phyloP scores from a whole-genome alignment of 1,140 invertebrate genomes.

The Plectrocnemia conspersa region DNA sequence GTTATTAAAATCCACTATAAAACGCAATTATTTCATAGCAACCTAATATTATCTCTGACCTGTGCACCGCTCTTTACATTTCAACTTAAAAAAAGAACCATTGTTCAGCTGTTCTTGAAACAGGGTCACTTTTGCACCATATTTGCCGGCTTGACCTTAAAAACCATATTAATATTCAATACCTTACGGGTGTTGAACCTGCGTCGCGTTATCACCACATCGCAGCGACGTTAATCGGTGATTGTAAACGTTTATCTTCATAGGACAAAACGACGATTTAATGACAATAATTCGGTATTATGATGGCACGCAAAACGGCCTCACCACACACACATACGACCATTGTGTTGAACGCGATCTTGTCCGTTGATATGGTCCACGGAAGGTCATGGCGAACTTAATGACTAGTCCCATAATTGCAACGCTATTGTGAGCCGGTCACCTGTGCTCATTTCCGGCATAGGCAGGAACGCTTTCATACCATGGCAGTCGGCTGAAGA shows the following conservation, averaged over 20 bases:
- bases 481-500: too few relatives aligned
- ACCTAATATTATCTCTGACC: too few relatives aligned
- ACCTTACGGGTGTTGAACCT: background rate
- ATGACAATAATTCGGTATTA: conserved; percentile 1
- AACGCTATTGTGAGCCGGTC: background rate
- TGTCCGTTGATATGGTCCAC: background rate
- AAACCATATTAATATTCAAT: too few relatives aligned
- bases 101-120: too few relatives aligned
- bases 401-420: conserved; percentile 5
- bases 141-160: too few relatives aligned
- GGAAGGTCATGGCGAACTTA: conserved; percentile 6
- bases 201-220: background rate
- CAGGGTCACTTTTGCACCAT: too few relatives aligned
- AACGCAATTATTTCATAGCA: too few relatives aligned
- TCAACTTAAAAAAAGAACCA: too few relatives aligned
- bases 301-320: conserved; percentile 6
- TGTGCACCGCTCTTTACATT: too few relatives aligned
- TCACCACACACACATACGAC: background rate
- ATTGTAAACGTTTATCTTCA: background rate
- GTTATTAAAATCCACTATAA: too few relatives aligned
- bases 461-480: background rate
- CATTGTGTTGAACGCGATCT: conserved; percentile 4
- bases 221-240: background rate
- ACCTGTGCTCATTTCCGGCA: background rate
- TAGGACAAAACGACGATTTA: background rate